Evolutionary conservation across 2,113 vertebrate genomes (phyloP).

Genomic region (Falco punctatus): DNA sequence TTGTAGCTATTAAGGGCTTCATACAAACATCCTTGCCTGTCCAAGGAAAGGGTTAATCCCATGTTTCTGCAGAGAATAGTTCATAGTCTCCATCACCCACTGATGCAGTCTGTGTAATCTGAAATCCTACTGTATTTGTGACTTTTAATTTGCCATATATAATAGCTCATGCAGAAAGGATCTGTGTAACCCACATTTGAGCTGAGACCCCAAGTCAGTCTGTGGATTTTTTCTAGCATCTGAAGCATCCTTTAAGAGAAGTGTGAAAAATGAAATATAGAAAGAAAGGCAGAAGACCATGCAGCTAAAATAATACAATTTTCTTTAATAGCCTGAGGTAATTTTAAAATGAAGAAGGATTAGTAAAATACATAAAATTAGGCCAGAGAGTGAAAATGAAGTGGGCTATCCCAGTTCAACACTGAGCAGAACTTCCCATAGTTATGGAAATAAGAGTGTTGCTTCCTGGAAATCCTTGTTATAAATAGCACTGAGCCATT

Average conservation of each 20-base stretch:
- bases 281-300: not conserved
- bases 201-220: not conserved
- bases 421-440: not conserved
- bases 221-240: not conserved
- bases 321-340: not conserved
- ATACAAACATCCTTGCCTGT: not conserved
- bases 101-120: not conserved
- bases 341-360: constrained; percentile 28
- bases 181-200: not conserved
- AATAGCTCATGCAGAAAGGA: not conserved
- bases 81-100: not conserved
- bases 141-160: not conserved
- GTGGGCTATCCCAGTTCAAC: not conserved
- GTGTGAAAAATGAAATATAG: not conserved
- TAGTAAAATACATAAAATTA: not conserved
- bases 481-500: not conserved
- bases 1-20: not conserved
- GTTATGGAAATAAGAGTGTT: not conserved
- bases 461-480: not conserved
- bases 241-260: not conserved
- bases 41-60: not conserved
- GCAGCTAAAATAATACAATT: not conserved
- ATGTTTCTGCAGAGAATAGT: not conserved
- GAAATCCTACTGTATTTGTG: not conserved
- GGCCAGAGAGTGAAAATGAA: not conserved